These are phyloP conservation scores for Gallinago solitaria DNA, from an alignment of 2,797 vertebrate genomes.

Conservation along the genomic window DNA sequence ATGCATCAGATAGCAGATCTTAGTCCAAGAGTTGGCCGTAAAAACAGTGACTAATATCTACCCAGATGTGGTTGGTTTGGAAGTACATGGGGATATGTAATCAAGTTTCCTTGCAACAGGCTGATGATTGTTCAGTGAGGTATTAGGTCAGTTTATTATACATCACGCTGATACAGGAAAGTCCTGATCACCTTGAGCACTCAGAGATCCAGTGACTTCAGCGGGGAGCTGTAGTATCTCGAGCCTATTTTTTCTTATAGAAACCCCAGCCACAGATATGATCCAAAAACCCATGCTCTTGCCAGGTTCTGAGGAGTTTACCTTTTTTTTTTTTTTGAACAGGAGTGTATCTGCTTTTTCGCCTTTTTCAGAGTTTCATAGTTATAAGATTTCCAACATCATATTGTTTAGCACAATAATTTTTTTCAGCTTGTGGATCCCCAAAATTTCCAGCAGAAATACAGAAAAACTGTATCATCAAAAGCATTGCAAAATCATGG, in stretches of 20 bases:
- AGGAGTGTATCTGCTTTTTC: neutral
- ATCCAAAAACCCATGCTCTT: neutral
- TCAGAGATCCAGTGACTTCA: neutral
- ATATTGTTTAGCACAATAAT: neutral
- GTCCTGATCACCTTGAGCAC: neutral
- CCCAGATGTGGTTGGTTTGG: neutral
- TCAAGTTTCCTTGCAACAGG: neutral
- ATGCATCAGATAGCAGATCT: neutral
- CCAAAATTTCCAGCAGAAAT: neutral
- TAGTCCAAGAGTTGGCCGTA: neutral
- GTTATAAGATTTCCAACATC: neutral
- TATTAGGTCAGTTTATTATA: neutral
- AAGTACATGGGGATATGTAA: neutral
- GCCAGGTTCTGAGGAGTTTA: neutral
- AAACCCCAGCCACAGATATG: neutral
- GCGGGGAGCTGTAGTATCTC: neutral
- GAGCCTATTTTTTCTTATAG: neutral
- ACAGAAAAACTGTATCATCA: neutral
- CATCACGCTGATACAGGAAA: rapidly evolving
- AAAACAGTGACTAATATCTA: neutral
- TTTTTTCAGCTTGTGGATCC: neutral
- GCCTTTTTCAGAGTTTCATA: neutral
- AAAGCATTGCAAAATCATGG: neutral
- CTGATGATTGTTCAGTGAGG: neutral
- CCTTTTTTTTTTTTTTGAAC: neutral